phyloP scores from a whole-genome alignment of 2,888 invertebrate species.

The Cataglyphis cursor region DNA sequence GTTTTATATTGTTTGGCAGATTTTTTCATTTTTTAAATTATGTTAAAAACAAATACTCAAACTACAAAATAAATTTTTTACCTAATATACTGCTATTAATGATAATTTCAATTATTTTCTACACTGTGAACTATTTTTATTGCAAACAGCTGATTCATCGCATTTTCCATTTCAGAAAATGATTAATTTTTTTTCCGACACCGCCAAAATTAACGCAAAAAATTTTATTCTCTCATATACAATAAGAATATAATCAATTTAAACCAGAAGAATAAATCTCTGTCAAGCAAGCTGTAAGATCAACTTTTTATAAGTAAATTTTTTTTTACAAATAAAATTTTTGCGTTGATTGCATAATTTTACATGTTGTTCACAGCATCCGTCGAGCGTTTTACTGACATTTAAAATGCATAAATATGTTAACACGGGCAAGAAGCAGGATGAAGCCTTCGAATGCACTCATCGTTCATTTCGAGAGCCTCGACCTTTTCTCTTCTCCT shows the following conservation, averaged over 20 bases:
- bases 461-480: constrained; percentile 3
- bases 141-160: not conserved
- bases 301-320: not conserved
- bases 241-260: not conserved
- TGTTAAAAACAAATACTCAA: not conserved
- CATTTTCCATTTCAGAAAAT: not conserved
- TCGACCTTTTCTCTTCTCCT: constrained; percentile 22
- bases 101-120: not conserved
- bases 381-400: not conserved
- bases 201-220: not conserved
- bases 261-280: not conserved
- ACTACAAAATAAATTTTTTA: not conserved
- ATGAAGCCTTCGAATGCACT: constrained; percentile 25
- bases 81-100: not conserved
- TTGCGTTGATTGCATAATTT: not conserved
- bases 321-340: not conserved
- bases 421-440: not conserved
- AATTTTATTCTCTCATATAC: not conserved
- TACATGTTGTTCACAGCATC: not conserved
- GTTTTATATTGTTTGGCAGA: not conserved
- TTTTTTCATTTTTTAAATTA: not conserved
- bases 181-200: not conserved
- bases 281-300: not conserved
- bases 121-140: not conserved
- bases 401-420: constrained; percentile 13